Conservation (phyloP, 2,797 vertebrate species). For the Gymnothorax reevesii region DNA sequence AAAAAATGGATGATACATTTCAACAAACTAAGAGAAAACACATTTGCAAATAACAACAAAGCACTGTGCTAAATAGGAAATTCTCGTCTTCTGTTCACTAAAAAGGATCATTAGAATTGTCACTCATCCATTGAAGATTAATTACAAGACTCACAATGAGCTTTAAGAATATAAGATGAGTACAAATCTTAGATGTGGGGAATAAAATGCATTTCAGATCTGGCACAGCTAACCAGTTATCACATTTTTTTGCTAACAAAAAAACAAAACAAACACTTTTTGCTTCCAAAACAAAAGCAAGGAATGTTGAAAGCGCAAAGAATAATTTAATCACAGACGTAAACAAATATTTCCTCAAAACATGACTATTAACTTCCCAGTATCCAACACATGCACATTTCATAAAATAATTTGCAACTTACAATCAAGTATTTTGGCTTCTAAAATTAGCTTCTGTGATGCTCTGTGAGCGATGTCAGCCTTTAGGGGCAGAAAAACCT, state of each 20-base stretch:
- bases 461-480: too few relatives aligned
- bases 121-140: constrained; percentile 71
- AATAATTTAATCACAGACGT: too few relatives aligned
- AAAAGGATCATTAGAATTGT: constrained; percentile 74
- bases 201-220: constrained; percentile 12
- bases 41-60: constrained; percentile 55
- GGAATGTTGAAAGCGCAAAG: neutral
- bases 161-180: constrained; percentile 74
- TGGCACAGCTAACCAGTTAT: constrained; percentile 1
- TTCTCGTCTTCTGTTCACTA: constrained; percentile 70
- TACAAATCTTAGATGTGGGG: constrained; percentile 43
- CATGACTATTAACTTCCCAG: too few relatives aligned
- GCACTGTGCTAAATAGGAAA: constrained; percentile 69
- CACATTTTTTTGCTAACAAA: neutral
- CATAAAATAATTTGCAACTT: neutral
- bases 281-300: neutral
- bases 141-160: constrained; percentile 70
- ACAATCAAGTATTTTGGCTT: too few relatives aligned
- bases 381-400: neutral
- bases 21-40: constrained; percentile 35
- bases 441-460: too few relatives aligned
- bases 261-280: neutral
- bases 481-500: too few relatives aligned
- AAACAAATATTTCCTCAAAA: too few relatives aligned
- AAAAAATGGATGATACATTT: constrained; percentile 35